Base-by-base conservation (phyloP, 2,888 invertebrate genomes). In the Drosophila glabriapex region DNA sequence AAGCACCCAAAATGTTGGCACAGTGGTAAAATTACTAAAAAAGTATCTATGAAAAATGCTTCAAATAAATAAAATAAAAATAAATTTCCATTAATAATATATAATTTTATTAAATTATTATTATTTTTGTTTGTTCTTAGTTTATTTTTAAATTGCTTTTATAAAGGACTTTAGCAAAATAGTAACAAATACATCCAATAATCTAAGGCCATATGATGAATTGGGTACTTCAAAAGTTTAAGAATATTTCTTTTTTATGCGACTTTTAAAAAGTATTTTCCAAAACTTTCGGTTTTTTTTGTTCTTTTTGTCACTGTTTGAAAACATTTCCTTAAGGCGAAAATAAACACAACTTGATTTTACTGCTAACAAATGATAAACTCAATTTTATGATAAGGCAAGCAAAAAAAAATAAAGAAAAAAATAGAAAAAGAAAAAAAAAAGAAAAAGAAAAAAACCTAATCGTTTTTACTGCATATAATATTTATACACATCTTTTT, bases 361-460 rank as follows among this genome's bases (percentile, higher is more conserved):
- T 61, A 82, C 76, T 86, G 91, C 91, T 86, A 91, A 91, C 80
- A 82, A 85, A 91, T 86, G 80, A 90, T 90, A 82, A 90, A 81
- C 82, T 79, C 73, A 81, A 90, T 75, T 89, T 86, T 86, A 84
- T 81, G 91, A 90, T 90, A 91, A 91, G 74, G 49, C 52, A 25
- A 65, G 50, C 50, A 58, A 62, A 64, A 63, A 22, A 28, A 4
- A 14, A n/a, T n/a, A 43, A 3, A 14, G 6, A 60, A 63, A 63
- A 22, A 19, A 2, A n/a, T n/a, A n/a, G n/a, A 16, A 2, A 29
- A 29, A 0, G 3, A 28, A 5, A n/a, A 62, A 61, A 63, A n/a
- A 19, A 2, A 9, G 0, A 43, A 7, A 7, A 7, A 46, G 25
- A 46, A 46, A 7, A 46, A 46, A 46, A 46, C 4, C 25, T 9